A percentile compares a stretch with the other conserved stretches of the same genome.
phyloP scores from a whole-genome alignment of 2,888 invertebrate species.

The Malacosoma neustria region DNA sequence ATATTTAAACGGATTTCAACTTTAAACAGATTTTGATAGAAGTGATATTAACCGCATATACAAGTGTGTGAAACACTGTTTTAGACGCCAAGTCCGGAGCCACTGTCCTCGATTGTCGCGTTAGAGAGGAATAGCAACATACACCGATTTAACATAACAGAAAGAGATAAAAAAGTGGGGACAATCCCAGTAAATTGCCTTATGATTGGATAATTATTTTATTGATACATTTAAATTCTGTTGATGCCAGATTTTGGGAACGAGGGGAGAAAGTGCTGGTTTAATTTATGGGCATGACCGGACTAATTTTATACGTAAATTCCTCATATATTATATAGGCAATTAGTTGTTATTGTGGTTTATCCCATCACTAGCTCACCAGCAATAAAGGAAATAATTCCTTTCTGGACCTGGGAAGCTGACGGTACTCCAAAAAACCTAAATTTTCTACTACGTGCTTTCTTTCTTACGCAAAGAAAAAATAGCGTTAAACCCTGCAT shows the following conservation, averaged over 20 bases:
- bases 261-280: constrained; percentile 25
- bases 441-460: no score
- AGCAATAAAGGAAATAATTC: no score
- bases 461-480: no score
- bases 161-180: constrained; percentile 31
- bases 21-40: constrained; percentile 1
- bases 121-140: constrained; percentile 26
- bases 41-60: constrained; percentile 8
- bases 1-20: constrained; percentile 5
- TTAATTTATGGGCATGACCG: constrained; percentile 25
- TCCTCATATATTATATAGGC: no score
- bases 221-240: constrained; percentile 64
- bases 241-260: constrained; percentile 36
- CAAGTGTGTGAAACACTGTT: constrained; percentile 21
- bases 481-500: no score
- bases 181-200: constrained; percentile 62
- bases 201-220: constrained; percentile 73
- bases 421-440: no score
- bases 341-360: no score
- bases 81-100: constrained; percentile 40
- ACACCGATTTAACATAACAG: constrained; percentile 6
- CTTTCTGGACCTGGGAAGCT: no score
- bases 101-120: constrained; percentile 45
- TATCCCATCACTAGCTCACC: no score
- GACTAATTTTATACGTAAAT: no score